Evolutionary conservation across 2,888 invertebrate genomes (phyloP), one percentile per base, ranked within the genome.

Genomic region (Chymomyza amoena): DNA sequence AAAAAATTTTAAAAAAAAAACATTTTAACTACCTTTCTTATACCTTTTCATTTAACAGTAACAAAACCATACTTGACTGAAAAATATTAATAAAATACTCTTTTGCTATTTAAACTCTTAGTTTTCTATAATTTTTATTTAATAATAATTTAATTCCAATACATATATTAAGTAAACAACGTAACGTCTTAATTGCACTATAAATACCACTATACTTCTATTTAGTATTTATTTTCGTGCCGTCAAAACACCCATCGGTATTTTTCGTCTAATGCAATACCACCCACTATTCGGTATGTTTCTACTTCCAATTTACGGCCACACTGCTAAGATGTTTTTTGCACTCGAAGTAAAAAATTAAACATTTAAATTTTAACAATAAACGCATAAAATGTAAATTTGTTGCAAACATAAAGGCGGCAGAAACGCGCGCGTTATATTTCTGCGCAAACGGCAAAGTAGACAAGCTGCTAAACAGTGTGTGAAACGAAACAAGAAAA

Each of bases 301-400:
- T 20, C 4, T 7, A 54, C 54, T 18, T 16, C 1, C 20, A 54
- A 5, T 7, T 18, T 10, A 20, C 54, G 16, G 54, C 18, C 16
- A 20, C 20, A 54, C 16, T 54, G 18, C 1, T 16, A 4, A 9
- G 16, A 18, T 18, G 20, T 54, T 20, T 16, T 54, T 54, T 54
- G 54, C 54, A 54, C 16, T 54, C 54, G 18, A 54, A 54, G 54
- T 20, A 54, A 6, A 54, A 54, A 54, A 54, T 16, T 54, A 16
- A 18, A 20, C 54, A 20, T 54, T 54, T 54, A 18, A 28, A 57
- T 57, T 57, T 2, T 0, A 25, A 7, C 7, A 57, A 57, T 28
- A 57, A 25, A 6, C 57, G 28, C 57, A 80, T 78, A 80, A 79
- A 78, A 78, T 78, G 78, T 78, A 78, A 78, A 68, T 75, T 77